phyloP scores from a whole-genome alignment of 2,888 invertebrate species.

The Pollenia amentaria region DNA sequence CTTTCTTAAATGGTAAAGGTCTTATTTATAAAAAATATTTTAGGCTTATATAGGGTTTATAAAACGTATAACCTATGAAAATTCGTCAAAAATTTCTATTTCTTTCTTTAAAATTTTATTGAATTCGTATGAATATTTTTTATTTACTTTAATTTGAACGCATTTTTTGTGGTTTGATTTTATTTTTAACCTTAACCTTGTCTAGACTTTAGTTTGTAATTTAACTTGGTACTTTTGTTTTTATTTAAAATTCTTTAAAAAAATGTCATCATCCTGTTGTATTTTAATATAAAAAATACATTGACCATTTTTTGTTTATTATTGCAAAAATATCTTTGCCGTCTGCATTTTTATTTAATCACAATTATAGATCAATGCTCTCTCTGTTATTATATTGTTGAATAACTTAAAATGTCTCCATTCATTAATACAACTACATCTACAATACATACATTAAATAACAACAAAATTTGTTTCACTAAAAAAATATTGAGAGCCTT shows the following conservation, averaged over 20 bases:
- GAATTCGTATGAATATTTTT: neutral
- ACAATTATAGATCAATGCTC: constrained; percentile 39
- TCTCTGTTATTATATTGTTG: neutral
- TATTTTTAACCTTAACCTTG: no score
- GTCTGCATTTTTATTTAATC: constrained; percentile 20
- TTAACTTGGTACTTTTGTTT: neutral
- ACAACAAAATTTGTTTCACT: neutral
- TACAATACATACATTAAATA: neutral
- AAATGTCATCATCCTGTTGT: constrained; percentile 64
- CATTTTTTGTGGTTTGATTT: neutral
- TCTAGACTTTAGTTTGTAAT: no score
- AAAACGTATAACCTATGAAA: no score
- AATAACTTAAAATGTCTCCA: constrained; percentile 34
- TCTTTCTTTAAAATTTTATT: no score
- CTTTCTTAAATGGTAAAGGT: no score
- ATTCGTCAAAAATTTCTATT: no score
- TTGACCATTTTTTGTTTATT: no score
- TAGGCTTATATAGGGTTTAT: no score
- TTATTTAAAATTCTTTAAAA: constrained; percentile 35
- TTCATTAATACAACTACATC: constrained; percentile 38
- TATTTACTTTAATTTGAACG: neutral
- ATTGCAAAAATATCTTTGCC: neutral
- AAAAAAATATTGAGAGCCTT: constrained; percentile 11
- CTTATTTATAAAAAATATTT: no score
- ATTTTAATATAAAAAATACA: no score